Conservation (phyloP, 1,140 invertebrate genomes). For the Bombus polaris region DNA sequence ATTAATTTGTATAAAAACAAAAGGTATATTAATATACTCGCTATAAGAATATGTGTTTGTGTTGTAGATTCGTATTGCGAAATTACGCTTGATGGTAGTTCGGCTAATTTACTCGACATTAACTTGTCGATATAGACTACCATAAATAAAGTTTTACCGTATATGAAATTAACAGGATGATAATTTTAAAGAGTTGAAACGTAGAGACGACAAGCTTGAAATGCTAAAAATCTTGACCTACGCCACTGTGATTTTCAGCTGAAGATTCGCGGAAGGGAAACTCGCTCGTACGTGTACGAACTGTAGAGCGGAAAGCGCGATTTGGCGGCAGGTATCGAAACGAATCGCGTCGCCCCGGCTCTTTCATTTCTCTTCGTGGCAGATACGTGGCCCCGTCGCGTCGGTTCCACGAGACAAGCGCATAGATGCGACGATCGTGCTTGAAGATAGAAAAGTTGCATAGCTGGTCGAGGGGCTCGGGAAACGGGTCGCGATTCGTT, state of each 20-base stretch:
- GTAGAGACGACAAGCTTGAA: too few species aligned
- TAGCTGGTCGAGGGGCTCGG: constrained; percentile 49
- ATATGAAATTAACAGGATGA: too few species aligned
- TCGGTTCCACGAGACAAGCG: constrained; percentile 11
- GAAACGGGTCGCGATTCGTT: constrained; percentile 46
- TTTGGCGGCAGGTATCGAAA: neutral
- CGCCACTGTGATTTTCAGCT: neutral
- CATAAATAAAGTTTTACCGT: too few species aligned
- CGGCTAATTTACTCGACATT: too few species aligned
- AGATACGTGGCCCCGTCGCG: constrained; percentile 10
- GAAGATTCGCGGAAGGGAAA: neutral
- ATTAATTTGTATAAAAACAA: too few species aligned
- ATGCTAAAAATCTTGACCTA: neutral
- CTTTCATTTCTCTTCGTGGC: constrained; percentile 24
- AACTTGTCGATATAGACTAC: too few species aligned
- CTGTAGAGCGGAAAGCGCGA: constrained; percentile 14
- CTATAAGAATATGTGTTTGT: too few species aligned
- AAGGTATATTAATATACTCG: too few species aligned
- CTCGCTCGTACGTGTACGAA: neutral
- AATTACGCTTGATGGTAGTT: too few species aligned
- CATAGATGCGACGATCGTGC: constrained; percentile 72
- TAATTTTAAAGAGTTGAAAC: too few species aligned
- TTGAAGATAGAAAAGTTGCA: constrained; percentile 73
- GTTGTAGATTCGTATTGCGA: too few species aligned
- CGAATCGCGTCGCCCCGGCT: constrained; percentile 2